Evolutionary conservation across 2,113 vertebrate species (phyloP), one percentile per base, ranked within the genome.

Genomic region (Corythoichthys haematopterus): DNA sequence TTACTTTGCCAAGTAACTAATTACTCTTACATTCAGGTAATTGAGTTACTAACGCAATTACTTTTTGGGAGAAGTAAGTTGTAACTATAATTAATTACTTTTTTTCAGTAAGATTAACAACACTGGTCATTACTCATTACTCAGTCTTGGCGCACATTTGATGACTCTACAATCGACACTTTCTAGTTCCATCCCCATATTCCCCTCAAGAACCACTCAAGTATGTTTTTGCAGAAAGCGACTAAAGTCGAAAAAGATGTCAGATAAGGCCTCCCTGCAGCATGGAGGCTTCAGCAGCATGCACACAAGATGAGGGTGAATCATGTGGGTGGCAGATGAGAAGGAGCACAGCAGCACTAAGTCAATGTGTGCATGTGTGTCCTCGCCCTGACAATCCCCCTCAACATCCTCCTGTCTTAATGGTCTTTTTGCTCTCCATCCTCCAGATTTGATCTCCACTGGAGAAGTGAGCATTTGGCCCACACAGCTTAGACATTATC

Each of bases 401-500:
- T 85, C 72, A 77, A 48, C 56, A 61, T 76, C 83, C 80, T 81
- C 74, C 80, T 71, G 56, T 74, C 81, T 78, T 85, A 81, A 82
- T 86, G 56, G 66, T 76, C 75, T 81, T 55, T 76, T 75, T 68
- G 0, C 45, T 45, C 59, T 69, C 63, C 70, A 70, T 74, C 76
- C 83, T 83, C 68, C 73, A 76, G 69, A 81, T 64, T 83, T 70
- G 66, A 79, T 77, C 78, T 73, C 74, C 61, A 72, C 76, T 64
- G 59, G 63, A 70, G 53, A 79, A 78, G 76, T 74, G 71, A 75
- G 76, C 75, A 65, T 65, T 70, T 66, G 70, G 81, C 85, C 85
- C 82, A 88, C 85, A 86, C 87, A 86, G 65, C 71, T 75, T 72
- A 71, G 70, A 85, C 81, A 64, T 69, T 0, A 57, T 65, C 70